Evolutionary conservation across 2,888 invertebrate species (phyloP).

Genomic region (Ctena decussata): DNA sequence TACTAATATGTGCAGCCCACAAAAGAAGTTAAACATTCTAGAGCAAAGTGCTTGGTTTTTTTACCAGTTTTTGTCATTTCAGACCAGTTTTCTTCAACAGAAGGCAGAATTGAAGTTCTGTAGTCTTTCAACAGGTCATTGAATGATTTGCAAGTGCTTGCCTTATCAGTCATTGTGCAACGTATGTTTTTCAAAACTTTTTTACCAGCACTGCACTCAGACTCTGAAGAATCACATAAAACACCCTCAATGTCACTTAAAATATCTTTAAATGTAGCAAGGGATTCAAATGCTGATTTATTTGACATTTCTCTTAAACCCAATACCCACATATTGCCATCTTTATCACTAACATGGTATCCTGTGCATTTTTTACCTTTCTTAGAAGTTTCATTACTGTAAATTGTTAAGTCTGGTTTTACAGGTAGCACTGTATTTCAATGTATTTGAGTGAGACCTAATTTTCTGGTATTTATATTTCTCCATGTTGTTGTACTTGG

Average conservation of each 20-base stretch:
- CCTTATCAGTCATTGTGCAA: not conserved
- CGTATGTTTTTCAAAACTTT: conserved; percentile 11
- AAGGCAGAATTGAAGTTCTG: not conserved
- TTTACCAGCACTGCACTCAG: not conserved
- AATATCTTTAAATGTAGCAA: conserved; percentile 29
- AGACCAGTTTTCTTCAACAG: conserved; percentile 3
- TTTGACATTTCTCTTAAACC: conserved; percentile 32
- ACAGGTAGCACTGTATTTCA: not conserved
- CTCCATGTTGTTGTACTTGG: conserved; percentile 3
- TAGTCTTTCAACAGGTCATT: not conserved
- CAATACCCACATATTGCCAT: conserved; percentile 31
- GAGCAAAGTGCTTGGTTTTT: not conserved
- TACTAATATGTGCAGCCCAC: not conserved
- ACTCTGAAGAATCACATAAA: not conserved
- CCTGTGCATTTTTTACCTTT: conserved; percentile 42
- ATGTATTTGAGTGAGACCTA: conserved; percentile 9
- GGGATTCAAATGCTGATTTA: conserved; percentile 23
- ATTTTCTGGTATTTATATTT: not conserved
- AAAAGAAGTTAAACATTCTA: not conserved
- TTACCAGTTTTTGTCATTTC: not conserved
- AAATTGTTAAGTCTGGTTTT: conserved; percentile 16
- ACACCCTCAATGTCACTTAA: conserved; percentile 28
- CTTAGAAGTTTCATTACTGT: conserved; percentile 49
- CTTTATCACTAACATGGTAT: conserved; percentile 37
- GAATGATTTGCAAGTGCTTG: not conserved